Percentiles rank a stretch among this genome's conserved stretches.
phyloP scores from a whole-genome alignment of 2,113 vertebrate species.

The Bucco capensis region DNA sequence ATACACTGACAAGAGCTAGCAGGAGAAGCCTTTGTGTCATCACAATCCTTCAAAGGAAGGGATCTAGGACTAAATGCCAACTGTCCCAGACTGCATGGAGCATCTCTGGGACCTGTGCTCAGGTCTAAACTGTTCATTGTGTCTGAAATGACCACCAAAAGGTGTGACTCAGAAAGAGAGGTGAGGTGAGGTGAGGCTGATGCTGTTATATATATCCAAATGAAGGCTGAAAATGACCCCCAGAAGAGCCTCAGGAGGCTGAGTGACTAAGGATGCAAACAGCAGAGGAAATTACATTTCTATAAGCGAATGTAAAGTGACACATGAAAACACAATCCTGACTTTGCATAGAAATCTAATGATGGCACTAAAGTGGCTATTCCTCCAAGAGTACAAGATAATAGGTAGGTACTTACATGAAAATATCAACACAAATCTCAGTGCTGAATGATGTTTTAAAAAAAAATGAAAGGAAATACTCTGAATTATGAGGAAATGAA shows the following conservation, averaged over 20 bases:
- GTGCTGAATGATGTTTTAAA: background rate
- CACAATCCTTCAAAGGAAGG: background rate
- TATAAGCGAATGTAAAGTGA: slow-evolving; percentile 9
- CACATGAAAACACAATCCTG: background rate
- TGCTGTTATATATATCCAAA: background rate
- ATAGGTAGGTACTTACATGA: background rate
- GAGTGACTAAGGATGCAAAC: background rate
- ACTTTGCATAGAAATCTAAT: background rate
- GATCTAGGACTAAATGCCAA: background rate
- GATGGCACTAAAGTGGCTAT: background rate
- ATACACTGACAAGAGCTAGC: background rate
- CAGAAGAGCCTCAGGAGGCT: background rate
- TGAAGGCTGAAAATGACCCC: background rate
- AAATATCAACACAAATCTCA: background rate
- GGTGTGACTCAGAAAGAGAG: background rate
- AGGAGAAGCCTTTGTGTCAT: background rate
- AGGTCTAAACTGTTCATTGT: background rate
- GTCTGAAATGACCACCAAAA: background rate
- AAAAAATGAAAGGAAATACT: background rate
- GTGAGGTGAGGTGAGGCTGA: background rate
- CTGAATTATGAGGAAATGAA: background rate
- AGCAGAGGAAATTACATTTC: slow-evolving; percentile 3
- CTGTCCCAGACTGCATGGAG: background rate
- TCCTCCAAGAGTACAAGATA: background rate
- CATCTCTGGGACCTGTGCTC: background rate